Evolutionary conservation across 1,140 invertebrate species (phyloP), one percentile per base, ranked within the genome.

Genomic region (Stegodyphus dumicola): DNA sequence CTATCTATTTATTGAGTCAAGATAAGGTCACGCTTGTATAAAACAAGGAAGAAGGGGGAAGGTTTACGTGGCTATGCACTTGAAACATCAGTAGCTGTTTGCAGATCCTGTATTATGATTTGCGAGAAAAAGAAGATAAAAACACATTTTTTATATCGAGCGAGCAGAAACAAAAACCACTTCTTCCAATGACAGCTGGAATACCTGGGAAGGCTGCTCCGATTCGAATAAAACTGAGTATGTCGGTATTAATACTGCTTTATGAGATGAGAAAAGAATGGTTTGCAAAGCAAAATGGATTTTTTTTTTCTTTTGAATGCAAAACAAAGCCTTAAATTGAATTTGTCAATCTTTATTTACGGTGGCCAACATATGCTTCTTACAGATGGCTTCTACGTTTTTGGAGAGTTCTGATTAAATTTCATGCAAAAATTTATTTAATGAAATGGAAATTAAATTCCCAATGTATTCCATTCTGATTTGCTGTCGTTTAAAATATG

Each of bases 331-430:
- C 51, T 73, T 51, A 81, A 81, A 81, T 81, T 81, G 78, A 81
- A 81, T 81, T 81, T 81, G 78, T 81, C 78, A 81, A 81, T 81
- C 78, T 81, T 78, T 81, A 81, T 81, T 81, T 81, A 53, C 65
- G 53, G 69, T 64, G 15, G 17, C 10, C 33, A 81, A 54, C 53
- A 53, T 70, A 73, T 60, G 69, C 67, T 73, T 73, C 60, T 33
- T 33, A 33, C 33, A 33, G 33, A 33, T 33, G 33, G 33, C 33
- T 3, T 33, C 3, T 33, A 33, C 33, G 33, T 33, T 33, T 33
- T 33, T 33, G 33, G 33, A 33, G 33, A 33, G 33, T 33, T 33
- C 33, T 33, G 33, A 33, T 33, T 33, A 33, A 33, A 33, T 33
- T 33, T 33, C 33, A 33, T 3, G 33, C 33, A 33, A 33, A 33